phyloP scores from a whole-genome alignment of 2,113 vertebrate species.

The Barbus barbus region DNA sequence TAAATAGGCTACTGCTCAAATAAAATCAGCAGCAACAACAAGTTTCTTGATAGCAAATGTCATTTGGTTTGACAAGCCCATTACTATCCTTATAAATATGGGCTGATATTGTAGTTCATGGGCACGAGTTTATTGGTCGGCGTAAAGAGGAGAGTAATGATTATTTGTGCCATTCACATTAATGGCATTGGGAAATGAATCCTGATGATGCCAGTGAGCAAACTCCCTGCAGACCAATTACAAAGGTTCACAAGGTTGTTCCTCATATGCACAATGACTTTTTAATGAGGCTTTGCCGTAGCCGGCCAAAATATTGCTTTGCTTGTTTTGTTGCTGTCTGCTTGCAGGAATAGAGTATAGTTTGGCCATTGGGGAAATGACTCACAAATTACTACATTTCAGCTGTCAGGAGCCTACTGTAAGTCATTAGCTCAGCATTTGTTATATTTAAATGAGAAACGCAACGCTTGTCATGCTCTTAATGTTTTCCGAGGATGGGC shows the following conservation, averaged over 20 bases:
- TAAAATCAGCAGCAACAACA: background rate
- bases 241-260: constrained; percentile 77
- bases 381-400: constrained; percentile 83
- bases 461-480: background rate
- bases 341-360: constrained; percentile 75
- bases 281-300: constrained; percentile 81
- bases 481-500: background rate
- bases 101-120: constrained; percentile 32
- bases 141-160: constrained; percentile 47
- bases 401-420: constrained; percentile 40
- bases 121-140: constrained; percentile 38
- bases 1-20: constrained; percentile 1
- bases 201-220: constrained; percentile 63
- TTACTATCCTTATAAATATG: constrained; percentile 29
- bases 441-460: constrained; percentile 19
- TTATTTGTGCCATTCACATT: constrained; percentile 45
- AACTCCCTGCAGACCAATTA: constrained; percentile 75
- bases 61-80: constrained; percentile 6
- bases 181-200: constrained; percentile 56
- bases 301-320: constrained; percentile 70
- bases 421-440: constrained; percentile 40
- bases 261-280: constrained; percentile 79
- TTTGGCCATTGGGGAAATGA: constrained; percentile 76
- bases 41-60: constrained; percentile 30
- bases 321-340: constrained; percentile 78